These are phyloP conservation scores for Yponomeuta sedellus DNA, from an alignment of 2,888 invertebrate genomes.

Conservation along the genomic window DNA sequence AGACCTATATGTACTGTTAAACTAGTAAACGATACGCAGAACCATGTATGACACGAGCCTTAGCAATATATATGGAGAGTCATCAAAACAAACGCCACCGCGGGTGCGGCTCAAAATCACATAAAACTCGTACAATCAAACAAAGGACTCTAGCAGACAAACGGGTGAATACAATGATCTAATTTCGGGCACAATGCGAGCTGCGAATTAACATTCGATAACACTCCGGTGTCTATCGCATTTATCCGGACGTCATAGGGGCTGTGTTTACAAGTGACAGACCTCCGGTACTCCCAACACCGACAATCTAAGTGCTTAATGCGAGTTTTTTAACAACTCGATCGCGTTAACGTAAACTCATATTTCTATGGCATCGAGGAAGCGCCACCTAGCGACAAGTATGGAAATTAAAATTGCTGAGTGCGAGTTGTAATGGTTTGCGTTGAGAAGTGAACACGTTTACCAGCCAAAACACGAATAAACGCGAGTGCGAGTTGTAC, in stretches of 20 bases:
- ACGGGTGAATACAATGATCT: constrained; percentile 39
- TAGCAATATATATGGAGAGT: too few relatives aligned
- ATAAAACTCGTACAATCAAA: constrained; percentile 26
- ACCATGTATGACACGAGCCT: not conserved
- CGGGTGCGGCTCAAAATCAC: constrained; percentile 22
- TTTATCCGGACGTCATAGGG: constrained; percentile 5
- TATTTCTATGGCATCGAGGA: too few relatives aligned
- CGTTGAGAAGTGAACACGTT: too few relatives aligned
- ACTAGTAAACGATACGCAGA: not conserved
- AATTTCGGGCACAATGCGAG: constrained; percentile 39
- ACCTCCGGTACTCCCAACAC: not conserved
- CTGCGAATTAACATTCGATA: constrained; percentile 42
- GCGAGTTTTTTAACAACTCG: too few relatives aligned
- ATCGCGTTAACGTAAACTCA: too few relatives aligned
- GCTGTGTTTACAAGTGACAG: not conserved
- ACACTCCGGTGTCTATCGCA: constrained; percentile 14
- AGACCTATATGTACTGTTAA: not conserved
- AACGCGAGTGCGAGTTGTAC: too few relatives aligned
- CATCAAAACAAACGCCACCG: not conserved
- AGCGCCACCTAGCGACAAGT: too few relatives aligned
- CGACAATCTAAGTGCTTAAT: too few relatives aligned
- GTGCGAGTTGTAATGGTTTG: too few relatives aligned
- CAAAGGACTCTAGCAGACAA: constrained; percentile 21
- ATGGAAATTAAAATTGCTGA: too few relatives aligned
- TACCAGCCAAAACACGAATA: too few relatives aligned